phyloP scores from a whole-genome alignment of 2,113 vertebrate genomes.

The Platichthys flesus region DNA sequence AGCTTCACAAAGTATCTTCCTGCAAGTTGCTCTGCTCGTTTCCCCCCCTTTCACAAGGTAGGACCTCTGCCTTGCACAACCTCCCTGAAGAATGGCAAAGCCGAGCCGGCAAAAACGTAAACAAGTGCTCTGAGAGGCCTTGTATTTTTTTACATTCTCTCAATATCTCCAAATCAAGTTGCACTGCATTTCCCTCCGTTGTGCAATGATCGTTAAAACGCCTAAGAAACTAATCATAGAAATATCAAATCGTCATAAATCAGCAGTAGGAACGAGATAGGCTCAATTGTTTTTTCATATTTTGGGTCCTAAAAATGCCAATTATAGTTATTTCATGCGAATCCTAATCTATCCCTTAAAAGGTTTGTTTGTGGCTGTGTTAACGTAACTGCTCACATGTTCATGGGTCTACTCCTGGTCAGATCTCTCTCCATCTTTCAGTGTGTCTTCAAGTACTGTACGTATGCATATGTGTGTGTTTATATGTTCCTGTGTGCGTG shows the following conservation, averaged over 20 bases:
- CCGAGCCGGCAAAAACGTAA: conserved; percentile 16
- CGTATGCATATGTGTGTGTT: conserved; percentile 33
- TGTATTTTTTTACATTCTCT: not conserved
- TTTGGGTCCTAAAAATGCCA: conserved; percentile 26
- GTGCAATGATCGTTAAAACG: too few relatives aligned
- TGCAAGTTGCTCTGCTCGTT: conserved; percentile 7
- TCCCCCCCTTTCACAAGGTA: conserved; percentile 19
- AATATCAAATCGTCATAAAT: not conserved
- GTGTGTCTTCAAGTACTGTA: conserved; percentile 22
- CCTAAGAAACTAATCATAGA: not conserved
- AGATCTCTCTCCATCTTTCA: conserved; percentile 47
- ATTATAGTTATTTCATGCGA: conserved; percentile 46
- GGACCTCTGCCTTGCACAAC: conserved; percentile 57
- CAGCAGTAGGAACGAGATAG: conserved; percentile 1
- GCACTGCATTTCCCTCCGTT: not conserved
- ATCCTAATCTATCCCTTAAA: conserved; percentile 54
- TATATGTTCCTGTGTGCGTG: conserved; percentile 34
- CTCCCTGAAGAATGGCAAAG: conserved; percentile 53
- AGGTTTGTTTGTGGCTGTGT: conserved; percentile 37
- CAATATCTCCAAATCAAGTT: not conserved
- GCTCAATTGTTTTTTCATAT: conserved; percentile 4
- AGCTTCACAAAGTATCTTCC: conserved; percentile 3
- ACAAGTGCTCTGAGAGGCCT: not conserved
- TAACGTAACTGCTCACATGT: conserved; percentile 4
- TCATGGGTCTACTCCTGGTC: conserved; percentile 25